Evolutionary conservation across 1,140 invertebrate species (phyloP).

Genomic region (Hyles vespertilio): DNA sequence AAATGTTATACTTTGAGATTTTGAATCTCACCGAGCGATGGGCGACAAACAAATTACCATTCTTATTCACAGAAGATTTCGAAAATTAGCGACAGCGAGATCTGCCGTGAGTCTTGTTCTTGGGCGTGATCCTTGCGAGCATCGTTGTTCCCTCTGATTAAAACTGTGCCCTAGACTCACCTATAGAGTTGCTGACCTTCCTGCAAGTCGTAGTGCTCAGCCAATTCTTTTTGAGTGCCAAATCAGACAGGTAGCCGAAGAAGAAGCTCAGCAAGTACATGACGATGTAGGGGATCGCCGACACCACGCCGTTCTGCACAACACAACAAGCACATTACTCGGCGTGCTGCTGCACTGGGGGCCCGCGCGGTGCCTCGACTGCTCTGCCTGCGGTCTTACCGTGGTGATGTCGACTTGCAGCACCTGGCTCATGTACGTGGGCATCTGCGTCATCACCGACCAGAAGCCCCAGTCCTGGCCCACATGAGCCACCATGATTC

Average conservation of each 20-base stretch:
- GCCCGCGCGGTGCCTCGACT: too few species aligned
- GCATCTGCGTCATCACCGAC: constrained; percentile 93
- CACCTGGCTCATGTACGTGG: constrained; percentile 91
- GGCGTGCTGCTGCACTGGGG: too few species aligned
- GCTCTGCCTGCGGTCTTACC: constrained; percentile 18
- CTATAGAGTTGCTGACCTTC: constrained; percentile 81
- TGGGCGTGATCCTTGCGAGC: too few species aligned
- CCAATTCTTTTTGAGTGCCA: constrained; percentile 74
- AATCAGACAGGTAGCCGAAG: constrained; percentile 80
- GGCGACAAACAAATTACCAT: too few species aligned
- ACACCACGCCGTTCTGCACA: constrained; percentile 54
- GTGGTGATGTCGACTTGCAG: constrained; percentile 86
- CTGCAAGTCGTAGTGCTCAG: constrained; percentile 74
- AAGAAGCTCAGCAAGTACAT: constrained; percentile 83
- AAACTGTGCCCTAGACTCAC: constrained; percentile 41
- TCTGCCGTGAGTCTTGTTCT: too few species aligned
- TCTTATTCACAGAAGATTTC: too few species aligned
- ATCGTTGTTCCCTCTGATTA: too few species aligned
- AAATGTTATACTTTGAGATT: too few species aligned
- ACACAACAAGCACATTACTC: too few species aligned
- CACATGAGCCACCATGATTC: constrained; percentile 87
- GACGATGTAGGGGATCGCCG: constrained; percentile 68
- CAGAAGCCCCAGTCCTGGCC: constrained; percentile 96
- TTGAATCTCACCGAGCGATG: too few species aligned
- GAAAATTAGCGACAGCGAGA: too few species aligned